Evolutionary conservation across 1,140 invertebrate genomes (phyloP).

Genomic region (Aphelinus atriplicis): DNA sequence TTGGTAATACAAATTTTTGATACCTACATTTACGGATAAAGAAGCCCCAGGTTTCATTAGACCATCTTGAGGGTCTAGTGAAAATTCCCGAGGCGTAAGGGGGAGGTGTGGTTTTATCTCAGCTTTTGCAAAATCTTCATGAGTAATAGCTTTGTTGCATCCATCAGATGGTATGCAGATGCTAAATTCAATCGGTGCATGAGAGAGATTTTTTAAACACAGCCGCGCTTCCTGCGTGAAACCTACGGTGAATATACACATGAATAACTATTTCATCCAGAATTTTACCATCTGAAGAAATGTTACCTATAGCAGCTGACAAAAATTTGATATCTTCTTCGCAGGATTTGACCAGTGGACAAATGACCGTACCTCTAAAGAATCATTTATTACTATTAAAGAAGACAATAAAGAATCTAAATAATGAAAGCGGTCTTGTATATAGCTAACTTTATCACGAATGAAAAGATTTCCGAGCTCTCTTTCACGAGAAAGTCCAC

Average conservation of each 20-base stretch:
- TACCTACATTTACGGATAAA: constrained; percentile 49
- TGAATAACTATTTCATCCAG: no score
- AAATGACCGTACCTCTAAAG: constrained; percentile 60
- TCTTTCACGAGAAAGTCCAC: constrained; percentile 56
- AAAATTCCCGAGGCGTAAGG: constrained; percentile 54
- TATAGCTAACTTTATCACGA: constrained; percentile 51
- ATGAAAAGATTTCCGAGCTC: constrained; percentile 51
- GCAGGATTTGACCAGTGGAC: constrained; percentile 61
- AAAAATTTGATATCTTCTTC: constrained; percentile 57
- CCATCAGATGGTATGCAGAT: constrained; percentile 55
- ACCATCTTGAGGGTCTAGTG: constrained; percentile 46
- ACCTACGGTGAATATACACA: constrained; percentile 40
- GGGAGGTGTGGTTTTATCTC: constrained; percentile 48
- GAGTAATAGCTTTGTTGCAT: constrained; percentile 46
- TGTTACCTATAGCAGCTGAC: constrained; percentile 53
- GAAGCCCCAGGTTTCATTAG: constrained; percentile 45
- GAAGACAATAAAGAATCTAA: background rate
- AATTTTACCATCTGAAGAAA: background rate
- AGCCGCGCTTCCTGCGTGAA: constrained; percentile 48
- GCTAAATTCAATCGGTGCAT: constrained; percentile 50
- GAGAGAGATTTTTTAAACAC: constrained; percentile 51
- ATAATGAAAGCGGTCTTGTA: background rate
- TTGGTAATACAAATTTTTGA: no score
- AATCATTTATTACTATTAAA: background rate
- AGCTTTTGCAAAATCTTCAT: constrained; percentile 48